These are phyloP conservation scores for Serinus canaria DNA, from an alignment of 2,113 vertebrate species.

Conservation along the genomic window DNA sequence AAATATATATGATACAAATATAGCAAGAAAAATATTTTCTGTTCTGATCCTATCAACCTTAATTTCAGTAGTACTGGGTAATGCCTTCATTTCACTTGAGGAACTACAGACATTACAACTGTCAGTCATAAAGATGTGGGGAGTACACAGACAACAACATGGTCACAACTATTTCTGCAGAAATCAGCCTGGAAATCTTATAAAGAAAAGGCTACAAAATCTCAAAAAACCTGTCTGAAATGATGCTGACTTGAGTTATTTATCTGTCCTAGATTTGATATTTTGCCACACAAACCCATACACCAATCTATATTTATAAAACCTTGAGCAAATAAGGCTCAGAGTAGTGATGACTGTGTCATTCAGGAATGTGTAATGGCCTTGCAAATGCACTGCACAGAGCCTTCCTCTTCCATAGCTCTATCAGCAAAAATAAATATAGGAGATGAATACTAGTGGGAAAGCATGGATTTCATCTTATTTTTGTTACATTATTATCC, in stretches of 20 bases:
- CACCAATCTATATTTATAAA: slow-evolving; percentile 10
- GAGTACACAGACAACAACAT: neutral
- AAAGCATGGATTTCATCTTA: slow-evolving; percentile 43
- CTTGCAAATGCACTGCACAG: slow-evolving; percentile 14
- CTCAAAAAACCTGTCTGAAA: neutral
- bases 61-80: neutral
- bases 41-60: neutral
- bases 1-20: neutral
- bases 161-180: neutral
- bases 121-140: neutral
- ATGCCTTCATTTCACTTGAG: neutral
- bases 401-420: neutral
- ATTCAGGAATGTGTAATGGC: neutral
- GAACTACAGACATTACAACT: neutral
- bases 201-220: neutral
- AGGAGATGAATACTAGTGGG: neutral
- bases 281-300: neutral
- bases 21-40: neutral
- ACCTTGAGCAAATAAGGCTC: slow-evolving; percentile 31
- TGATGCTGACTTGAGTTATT: neutral
- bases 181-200: neutral
- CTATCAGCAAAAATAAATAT: slow-evolving; percentile 43
- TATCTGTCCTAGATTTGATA: neutral
- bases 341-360: neutral
- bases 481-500: slow-evolving; percentile 57